These are phyloP conservation scores for Platyrinchus mystaceus DNA, from an alignment of 2,797 vertebrate species.

Conservation along the genomic window DNA sequence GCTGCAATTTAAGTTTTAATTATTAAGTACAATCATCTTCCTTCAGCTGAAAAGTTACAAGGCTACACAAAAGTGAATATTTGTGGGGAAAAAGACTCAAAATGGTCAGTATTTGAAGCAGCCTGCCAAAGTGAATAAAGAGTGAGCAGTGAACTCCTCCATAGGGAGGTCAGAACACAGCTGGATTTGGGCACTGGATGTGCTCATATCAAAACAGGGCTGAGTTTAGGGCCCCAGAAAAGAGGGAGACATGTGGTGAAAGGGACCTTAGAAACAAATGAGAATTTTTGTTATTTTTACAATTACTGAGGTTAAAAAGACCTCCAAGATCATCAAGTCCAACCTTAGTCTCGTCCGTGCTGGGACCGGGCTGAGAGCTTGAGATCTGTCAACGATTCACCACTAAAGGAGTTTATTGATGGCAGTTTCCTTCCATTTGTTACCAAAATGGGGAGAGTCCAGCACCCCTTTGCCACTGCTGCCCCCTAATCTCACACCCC, in stretches of 20 bases:
- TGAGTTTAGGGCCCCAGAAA: not conserved
- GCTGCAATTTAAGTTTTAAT: not conserved
- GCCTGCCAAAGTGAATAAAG: not conserved
- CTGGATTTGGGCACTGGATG: not conserved
- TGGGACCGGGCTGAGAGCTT: not conserved
- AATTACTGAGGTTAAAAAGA: not conserved
- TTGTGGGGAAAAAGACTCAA: not conserved
- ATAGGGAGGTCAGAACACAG: not conserved
- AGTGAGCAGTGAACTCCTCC: not conserved
- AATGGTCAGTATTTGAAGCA: not conserved
- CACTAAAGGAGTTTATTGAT: not conserved
- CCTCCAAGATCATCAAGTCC: no score
- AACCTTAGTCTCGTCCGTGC: not conserved
- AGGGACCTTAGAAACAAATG: not conserved
- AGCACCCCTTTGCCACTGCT: not conserved
- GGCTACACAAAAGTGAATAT: not conserved
- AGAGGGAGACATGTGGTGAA: not conserved
- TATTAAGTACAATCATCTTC: not conserved
- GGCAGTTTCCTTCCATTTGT: not conserved
- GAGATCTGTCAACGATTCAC: not conserved
- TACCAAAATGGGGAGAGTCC: not conserved
- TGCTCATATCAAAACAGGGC: rapidly evolving
- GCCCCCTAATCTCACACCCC: not conserved
- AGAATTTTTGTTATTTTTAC: not conserved
- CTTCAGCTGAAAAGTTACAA: slow-evolving; percentile 29